Conservation (phyloP, 2,888 invertebrate species). For the Cactoblastis cactorum region DNA sequence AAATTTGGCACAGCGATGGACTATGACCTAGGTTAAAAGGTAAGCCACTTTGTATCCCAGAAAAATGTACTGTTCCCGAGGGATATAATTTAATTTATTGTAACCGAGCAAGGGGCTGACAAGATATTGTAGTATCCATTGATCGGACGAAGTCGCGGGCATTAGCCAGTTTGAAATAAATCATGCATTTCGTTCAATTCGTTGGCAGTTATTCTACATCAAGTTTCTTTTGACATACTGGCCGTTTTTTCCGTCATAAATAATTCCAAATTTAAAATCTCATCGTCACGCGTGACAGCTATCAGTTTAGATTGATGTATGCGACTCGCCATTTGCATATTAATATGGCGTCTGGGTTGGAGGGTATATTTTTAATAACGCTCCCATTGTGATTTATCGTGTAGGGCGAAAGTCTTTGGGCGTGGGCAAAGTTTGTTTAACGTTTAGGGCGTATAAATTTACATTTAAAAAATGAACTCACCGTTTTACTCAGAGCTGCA, state of each 20-base stretch:
- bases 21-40: no score
- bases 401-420: neutral
- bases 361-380: slow-evolving; percentile 7
- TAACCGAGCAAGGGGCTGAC: no score
- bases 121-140: no score
- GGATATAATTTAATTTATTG: no score
- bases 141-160: no score
- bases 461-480: neutral
- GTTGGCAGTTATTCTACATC: neutral
- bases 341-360: slow-evolving; percentile 12
- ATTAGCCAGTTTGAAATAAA: no score
- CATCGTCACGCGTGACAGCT: slow-evolving; percentile 7
- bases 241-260: neutral
- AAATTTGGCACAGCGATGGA: no score
- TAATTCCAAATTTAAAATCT: slow-evolving; percentile 7
- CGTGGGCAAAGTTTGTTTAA: neutral
- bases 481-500: neutral
- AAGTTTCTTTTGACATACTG: neutral
- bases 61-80: no score
- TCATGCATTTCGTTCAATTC: neutral
- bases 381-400: slow-evolving; percentile 5
- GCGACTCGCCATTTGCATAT: slow-evolving; percentile 19
- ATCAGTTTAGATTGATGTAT: slow-evolving; percentile 22
- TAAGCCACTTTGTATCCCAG: no score
- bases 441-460: slow-evolving; percentile 1